These are phyloP conservation scores for Dreissena rostriformis DNA, from an alignment of 1,140 invertebrate species.

Conservation along the genomic window DNA sequence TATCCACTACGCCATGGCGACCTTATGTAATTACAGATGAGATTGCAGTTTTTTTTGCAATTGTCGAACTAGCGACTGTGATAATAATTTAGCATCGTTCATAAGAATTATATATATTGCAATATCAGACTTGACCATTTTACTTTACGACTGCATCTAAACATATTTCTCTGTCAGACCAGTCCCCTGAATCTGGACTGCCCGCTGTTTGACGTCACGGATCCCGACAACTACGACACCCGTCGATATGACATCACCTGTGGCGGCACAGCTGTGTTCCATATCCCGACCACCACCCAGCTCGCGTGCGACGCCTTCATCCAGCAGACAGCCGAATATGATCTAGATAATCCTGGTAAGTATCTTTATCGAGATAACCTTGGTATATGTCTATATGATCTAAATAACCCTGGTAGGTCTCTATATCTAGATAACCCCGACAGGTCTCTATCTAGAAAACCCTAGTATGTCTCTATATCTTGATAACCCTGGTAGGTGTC, in stretches of 20 bases:
- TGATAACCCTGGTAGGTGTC: too few relatives aligned
- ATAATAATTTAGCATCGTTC: background rate
- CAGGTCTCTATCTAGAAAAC: too few relatives aligned
- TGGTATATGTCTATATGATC: too few relatives aligned
- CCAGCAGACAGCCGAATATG: conserved; percentile 30
- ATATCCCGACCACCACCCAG: background rate
- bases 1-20: too few relatives aligned
- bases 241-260: conserved; percentile 13
- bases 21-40: too few relatives aligned
- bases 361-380: too few relatives aligned
- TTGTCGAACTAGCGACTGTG: too few relatives aligned
- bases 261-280: conserved; percentile 7
- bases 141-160: background rate
- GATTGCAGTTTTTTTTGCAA: too few relatives aligned
- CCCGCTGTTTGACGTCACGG: conserved; percentile 32
- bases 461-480: too few relatives aligned
- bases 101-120: background rate
- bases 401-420: too few relatives aligned
- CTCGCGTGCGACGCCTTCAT: conserved; percentile 12
- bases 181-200: conserved; percentile 3
- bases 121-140: background rate
- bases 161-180: background rate
- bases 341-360: conserved; percentile 20
- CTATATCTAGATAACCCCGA: too few relatives aligned
- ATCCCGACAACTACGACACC: conserved; percentile 31